Evolutionary conservation across 2,113 vertebrate genomes (phyloP), one percentile per base, ranked within the genome.

Genomic region (Poeciliopsis occidentalis): DNA sequence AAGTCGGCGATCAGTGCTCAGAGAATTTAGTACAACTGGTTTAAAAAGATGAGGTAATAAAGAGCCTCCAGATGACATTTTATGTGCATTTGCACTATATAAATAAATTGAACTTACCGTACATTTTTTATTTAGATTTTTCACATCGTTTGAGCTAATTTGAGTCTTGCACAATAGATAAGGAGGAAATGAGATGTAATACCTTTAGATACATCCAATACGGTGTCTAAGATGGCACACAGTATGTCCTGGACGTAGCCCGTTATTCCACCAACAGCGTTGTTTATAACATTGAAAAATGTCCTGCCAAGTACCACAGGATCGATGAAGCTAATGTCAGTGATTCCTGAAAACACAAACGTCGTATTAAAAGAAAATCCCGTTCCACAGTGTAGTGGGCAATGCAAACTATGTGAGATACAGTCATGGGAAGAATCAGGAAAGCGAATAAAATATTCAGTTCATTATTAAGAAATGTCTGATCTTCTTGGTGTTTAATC

Each of bases 281-380:
- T 77, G n/a, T 91, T 79, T 11, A 69, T 67, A 19, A 27, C 31
- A 7, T 34, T 80, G 82, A 92, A 86, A 47, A 69, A 1, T 12
- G 77, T 64, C 73, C 89, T 87, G 73, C 91, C 91, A 1, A 91
- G 30, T 0, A 82, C 63, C 39, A 91, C 90, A 1, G 91, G 92
- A 60, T 93, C 85, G 4, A 91, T 80, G 68, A 81, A 86, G 69
- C 81, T 89, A 8, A 92, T 1, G 60, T 91, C 87, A 4, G 37
- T 19, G 4, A 63, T 81, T 85, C 89, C 92, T 93, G 71, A 54
- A 64, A 75, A 66, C 69, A 70, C 0, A 73, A 78, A 64, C 0
- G 64, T 4, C 30, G 57, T 57, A 63, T 0, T 17, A 44, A 41
- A 10, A 12, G 5, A 8, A 1, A 34, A 57, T 57, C 22, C 51